phyloP scores from a whole-genome alignment of 2,888 invertebrate species.

The Acronicta psi region DNA sequence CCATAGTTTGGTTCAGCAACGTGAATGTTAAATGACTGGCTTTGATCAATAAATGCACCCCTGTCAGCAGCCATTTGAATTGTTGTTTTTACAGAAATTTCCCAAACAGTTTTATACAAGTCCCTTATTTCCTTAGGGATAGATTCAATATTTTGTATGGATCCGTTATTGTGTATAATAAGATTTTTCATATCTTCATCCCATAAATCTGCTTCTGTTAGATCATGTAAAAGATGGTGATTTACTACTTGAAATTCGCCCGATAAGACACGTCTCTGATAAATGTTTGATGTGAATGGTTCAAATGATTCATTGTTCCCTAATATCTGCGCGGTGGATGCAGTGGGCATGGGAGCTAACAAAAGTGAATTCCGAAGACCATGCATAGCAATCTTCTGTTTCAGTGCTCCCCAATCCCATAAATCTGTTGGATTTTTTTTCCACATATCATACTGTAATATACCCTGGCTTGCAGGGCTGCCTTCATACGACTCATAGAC shows the following conservation, averaged over 20 bases:
- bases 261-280: slow-evolving; percentile 96
- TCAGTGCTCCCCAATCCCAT: slow-evolving; percentile 96
- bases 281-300: slow-evolving; percentile 99
- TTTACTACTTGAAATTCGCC: slow-evolving; percentile 99
- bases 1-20: slow-evolving; percentile 98
- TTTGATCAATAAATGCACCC: slow-evolving; percentile 99
- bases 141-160: slow-evolving; percentile 95
- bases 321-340: slow-evolving; percentile 99
- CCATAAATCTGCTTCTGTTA: slow-evolving; percentile 97
- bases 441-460: slow-evolving; percentile 99
- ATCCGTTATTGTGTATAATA: slow-evolving; percentile 97
- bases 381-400: slow-evolving; percentile 94
- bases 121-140: slow-evolving; percentile 96
- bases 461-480: slow-evolving; percentile 97
- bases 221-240: slow-evolving; percentile 97
- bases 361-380: slow-evolving; percentile 98
- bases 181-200: slow-evolving; percentile 98
- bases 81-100: slow-evolving; percentile 97
- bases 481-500: slow-evolving; percentile 97
- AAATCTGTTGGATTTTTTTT: slow-evolving; percentile 94
- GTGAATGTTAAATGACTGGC: slow-evolving; percentile 99
- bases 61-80: slow-evolving; percentile 99
- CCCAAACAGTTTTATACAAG: slow-evolving; percentile 99
- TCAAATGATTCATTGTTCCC: slow-evolving; percentile 99
- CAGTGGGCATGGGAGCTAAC: slow-evolving; percentile 99